Conservation (phyloP, 2,113 vertebrate species). For the Myrmophylax atrothorax region DNA sequence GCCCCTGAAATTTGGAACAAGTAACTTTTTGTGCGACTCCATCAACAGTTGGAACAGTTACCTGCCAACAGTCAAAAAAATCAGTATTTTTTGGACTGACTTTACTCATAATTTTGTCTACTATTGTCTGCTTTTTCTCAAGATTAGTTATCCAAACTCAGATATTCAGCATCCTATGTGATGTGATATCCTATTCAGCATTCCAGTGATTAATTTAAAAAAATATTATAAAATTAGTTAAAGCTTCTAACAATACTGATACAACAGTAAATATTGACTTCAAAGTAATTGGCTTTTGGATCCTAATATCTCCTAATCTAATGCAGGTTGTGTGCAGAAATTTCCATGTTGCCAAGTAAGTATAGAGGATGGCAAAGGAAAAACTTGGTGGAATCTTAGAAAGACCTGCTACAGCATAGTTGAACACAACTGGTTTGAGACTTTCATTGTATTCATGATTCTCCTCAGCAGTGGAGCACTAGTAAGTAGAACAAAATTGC, state of each 20-base stretch:
- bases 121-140: neutral
- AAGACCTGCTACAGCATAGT: conserved; percentile 95
- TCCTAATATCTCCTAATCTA: conserved; percentile 23
- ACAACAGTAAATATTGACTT: neutral
- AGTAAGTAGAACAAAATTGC: conserved; percentile 75
- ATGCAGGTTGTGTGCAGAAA: conserved; percentile 84
- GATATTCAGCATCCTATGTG: neutral
- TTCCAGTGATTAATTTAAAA: neutral
- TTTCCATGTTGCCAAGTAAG: conserved; percentile 91
- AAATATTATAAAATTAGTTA: neutral
- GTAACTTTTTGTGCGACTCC: neutral
- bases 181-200: neutral
- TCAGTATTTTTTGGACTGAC: neutral
- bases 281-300: neutral
- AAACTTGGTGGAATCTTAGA: conserved; percentile 92
- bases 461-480: conserved; percentile 96
- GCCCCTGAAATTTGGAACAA: neutral
- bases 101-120: neutral
- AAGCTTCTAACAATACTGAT: neutral
- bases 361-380: conserved; percentile 87
- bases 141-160: neutral
- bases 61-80: neutral
- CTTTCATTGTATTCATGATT: conserved; percentile 99
- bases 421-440: conserved; percentile 99
- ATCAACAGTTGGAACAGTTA: neutral